These are phyloP conservation scores for Tinamus major DNA, from an alignment of 2,797 vertebrate genomes.

Conservation along the genomic window DNA sequence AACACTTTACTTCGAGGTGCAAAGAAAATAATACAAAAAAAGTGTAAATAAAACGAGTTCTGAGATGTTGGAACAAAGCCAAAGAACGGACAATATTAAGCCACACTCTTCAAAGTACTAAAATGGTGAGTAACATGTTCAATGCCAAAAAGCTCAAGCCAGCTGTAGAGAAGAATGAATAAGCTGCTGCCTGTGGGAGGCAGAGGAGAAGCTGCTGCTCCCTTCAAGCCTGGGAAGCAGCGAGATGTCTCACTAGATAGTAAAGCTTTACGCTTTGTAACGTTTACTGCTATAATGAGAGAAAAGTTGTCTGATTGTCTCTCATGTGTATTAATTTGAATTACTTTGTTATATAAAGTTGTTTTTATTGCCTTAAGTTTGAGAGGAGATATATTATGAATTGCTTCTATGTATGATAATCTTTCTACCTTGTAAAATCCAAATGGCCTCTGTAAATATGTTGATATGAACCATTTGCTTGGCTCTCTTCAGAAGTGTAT, in stretches of 20 bases:
- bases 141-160: background rate
- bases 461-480: background rate
- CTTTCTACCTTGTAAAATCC: background rate
- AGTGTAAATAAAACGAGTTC: background rate
- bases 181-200: background rate
- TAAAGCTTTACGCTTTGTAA: background rate
- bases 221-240: background rate
- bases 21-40: background rate
- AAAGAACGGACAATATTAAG: background rate
- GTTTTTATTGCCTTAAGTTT: background rate
- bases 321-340: background rate
- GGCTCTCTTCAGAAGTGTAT: background rate
- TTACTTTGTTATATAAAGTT: background rate
- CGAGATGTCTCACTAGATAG: background rate
- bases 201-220: background rate
- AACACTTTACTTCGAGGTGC: conserved; percentile 26
- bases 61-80: background rate
- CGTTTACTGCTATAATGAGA: background rate
- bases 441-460: background rate
- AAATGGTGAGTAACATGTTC: background rate
- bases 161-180: background rate
- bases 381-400: background rate
- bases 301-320: background rate
- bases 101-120: background rate
- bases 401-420: background rate